Evolutionary conservation across 2,113 vertebrate genomes (phyloP).

Genomic region (Tetrax tetrax): DNA sequence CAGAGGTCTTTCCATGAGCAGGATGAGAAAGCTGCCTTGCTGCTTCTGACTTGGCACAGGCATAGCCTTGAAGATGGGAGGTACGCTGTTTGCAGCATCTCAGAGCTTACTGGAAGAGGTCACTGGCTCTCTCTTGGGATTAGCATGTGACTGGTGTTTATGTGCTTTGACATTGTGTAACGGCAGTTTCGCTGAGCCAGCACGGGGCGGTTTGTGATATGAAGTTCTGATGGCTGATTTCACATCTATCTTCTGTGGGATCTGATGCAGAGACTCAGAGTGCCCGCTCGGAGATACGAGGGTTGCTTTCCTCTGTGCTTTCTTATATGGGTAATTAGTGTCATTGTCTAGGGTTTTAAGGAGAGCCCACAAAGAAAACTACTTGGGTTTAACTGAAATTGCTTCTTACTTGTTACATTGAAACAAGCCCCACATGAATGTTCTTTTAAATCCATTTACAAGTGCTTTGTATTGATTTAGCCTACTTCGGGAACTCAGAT

Average conservation of each 20-base stretch:
- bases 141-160: neutral
- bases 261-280: neutral
- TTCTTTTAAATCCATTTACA: conserved; percentile 40
- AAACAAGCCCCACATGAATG: neutral
- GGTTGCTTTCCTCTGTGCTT: neutral
- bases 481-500: conserved; percentile 29
- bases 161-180: accelerated
- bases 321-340: neutral
- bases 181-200: neutral
- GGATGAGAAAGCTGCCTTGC: neutral
- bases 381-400: conserved; percentile 3
- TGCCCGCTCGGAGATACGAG: neutral
- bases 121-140: accelerated
- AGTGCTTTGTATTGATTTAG: conserved; percentile 51
- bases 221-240: neutral
- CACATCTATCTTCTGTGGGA: neutral
- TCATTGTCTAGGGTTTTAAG: neutral
- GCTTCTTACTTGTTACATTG: conserved; percentile 31
- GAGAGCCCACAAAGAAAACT: neutral
- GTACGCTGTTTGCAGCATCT: neutral
- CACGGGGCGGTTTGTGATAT: neutral
- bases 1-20: neutral
- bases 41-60: neutral
- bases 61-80: accelerated
- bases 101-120: neutral